Base-by-base conservation (phyloP, 2,888 invertebrate genomes). In the Sepioteuthis lessoniana region DNA sequence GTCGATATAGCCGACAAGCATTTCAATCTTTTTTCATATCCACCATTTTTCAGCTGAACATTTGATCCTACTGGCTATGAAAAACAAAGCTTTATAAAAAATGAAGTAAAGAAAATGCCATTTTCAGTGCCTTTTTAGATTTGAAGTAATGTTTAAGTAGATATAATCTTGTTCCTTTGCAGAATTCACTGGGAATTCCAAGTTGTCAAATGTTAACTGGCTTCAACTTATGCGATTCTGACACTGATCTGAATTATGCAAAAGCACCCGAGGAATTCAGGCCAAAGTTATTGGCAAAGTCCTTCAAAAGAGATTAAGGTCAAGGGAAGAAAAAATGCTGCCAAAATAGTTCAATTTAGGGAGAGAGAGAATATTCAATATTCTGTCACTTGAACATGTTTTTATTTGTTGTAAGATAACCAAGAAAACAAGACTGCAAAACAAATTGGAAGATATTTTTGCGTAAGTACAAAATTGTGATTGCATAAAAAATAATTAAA, bases 1-100 rank as follows among this genome's bases (percentile, higher is more conserved):
- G 76, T 76, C 76, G 76, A 76, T 76, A 76, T 76, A 76, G 76
- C 76, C 76, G n/a, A 76, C 76, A 76, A 76, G 76, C 76, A 76
- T 76, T 76, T 76, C 76, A 76, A 76, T 76, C 76, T n/a, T n/a
- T n/a, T 35, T 76, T 76, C 13, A 21, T 10, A 76, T n/a, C 35
- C 76, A 76, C 76, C n/a, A 76, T 76, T 31, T 76, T 76, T n/a
- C 76, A 21, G n/a, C 35, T n/a, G n/a, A 76, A n/a, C 76, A 76
- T 35, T 76, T 35, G 13, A 76, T 76, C n/a, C 76, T n/a, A 16
- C 76, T 4, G 16, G 76, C 76, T n/a, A 76, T 35, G 76, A 35
- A 76, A n/a, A 76, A 76, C 76, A 76, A 76, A 35, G 25, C n/a
- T n/a, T 76, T n/a, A n/a, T 16, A n/a, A n/a, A 76, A n/a, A 28